These are phyloP conservation scores for Chymomyza caudatula DNA, from an alignment of 2,888 invertebrate genomes.

Conservation along the genomic window DNA sequence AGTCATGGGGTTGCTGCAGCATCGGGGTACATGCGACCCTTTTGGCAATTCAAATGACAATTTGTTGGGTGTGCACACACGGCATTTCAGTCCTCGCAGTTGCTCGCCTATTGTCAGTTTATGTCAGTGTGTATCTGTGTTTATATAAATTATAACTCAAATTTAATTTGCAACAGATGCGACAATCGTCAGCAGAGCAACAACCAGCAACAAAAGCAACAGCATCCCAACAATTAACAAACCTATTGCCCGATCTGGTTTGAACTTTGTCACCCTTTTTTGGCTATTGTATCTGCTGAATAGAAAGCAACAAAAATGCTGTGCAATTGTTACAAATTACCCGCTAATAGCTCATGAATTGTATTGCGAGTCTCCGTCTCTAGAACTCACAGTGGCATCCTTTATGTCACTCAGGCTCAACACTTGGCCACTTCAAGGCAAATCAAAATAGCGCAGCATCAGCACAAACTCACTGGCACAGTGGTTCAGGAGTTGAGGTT, in stretches of 20 bases:
- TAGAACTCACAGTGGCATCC: constrained; percentile 22
- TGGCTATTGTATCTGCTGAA: background rate
- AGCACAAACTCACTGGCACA: constrained; percentile 42
- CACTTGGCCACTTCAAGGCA: constrained; percentile 70
- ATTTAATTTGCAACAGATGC: constrained; percentile 77
- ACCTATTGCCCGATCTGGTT: constrained; percentile 39
- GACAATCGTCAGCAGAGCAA: constrained; percentile 53
- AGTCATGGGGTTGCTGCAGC: constrained; percentile 34
- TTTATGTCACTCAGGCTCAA: constrained; percentile 31
- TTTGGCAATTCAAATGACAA: constrained; percentile 63
- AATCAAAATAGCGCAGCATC: constrained; percentile 53
- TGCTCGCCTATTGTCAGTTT: constrained; percentile 19
- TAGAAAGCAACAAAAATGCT: constrained; percentile 27
- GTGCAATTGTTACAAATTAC: constrained; percentile 69
- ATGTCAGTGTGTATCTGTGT: constrained; percentile 31
- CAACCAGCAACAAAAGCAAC: constrained; percentile 26
- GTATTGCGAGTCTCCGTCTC: constrained; percentile 38
- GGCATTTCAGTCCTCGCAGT: constrained; percentile 1
- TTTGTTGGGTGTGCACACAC: constrained; percentile 68
- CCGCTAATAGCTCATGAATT: constrained; percentile 72
- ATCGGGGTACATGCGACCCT: constrained; percentile 3
- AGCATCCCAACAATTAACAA: constrained; percentile 45
- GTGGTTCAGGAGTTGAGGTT: constrained; percentile 32
- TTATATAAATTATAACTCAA: constrained; percentile 73
- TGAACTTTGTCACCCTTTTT: constrained; percentile 65